Evolutionary conservation across 2,113 vertebrate species (phyloP).

Genomic region (Anseranas semipalmata): DNA sequence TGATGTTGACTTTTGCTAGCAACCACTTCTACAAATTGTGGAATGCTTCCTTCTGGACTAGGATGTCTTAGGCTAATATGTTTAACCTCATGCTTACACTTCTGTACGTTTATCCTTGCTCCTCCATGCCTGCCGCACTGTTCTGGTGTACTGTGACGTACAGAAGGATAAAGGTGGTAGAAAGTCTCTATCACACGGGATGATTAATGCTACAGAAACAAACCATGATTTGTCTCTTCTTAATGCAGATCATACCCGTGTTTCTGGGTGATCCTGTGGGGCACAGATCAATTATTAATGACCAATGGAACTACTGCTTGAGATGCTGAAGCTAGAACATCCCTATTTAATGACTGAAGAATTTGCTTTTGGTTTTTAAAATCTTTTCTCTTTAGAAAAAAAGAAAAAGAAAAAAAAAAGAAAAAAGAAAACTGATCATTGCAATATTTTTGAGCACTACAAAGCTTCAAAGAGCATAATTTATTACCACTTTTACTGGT

Average conservation of each 20-base stretch:
- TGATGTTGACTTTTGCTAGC: background rate
- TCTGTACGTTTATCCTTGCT: background rate
- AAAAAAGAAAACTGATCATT: background rate
- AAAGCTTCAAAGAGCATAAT: background rate
- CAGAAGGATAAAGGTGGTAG: background rate
- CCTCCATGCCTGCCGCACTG: background rate
- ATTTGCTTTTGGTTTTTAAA: background rate
- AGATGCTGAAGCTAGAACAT: background rate
- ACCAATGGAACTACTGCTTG: background rate
- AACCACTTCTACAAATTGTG: background rate
- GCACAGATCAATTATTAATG: background rate
- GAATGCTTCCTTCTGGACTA: background rate
- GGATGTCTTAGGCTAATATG: background rate
- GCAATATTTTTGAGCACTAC: background rate
- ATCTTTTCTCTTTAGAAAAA: background rate
- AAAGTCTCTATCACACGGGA: rapidly evolving
- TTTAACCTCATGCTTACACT: background rate
- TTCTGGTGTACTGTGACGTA: background rate
- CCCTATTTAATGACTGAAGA: background rate
- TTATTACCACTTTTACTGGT: background rate
- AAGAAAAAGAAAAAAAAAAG: background rate
- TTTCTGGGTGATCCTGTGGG: background rate
- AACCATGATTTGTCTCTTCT: background rate
- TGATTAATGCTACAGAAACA: background rate
- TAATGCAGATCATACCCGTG: background rate